Evolutionary conservation across 1,140 invertebrate species (phyloP).

Genomic region (Solenopsis fugax): DNA sequence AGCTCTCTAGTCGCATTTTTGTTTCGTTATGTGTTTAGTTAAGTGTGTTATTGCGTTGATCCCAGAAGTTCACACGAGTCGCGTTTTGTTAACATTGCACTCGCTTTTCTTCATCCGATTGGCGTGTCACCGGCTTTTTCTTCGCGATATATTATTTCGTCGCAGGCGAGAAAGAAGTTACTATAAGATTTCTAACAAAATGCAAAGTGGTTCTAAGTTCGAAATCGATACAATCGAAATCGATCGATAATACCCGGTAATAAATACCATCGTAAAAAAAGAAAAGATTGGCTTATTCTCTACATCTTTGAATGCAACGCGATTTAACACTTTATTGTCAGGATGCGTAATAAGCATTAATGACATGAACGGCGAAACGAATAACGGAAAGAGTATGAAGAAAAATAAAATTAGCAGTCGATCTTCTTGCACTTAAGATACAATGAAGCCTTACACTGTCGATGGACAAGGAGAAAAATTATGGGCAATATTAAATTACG

Average conservation of each 20-base stretch:
- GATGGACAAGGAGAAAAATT: constrained; percentile 53
- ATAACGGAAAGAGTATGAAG: constrained; percentile 32
- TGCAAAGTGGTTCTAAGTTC: constrained; percentile 45
- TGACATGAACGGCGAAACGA: constrained; percentile 36
- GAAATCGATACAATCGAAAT: not conserved
- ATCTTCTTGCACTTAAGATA: constrained; percentile 58
- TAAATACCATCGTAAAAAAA: constrained; percentile 16
- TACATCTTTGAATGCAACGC: constrained; percentile 41
- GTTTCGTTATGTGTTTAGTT: constrained; percentile 72
- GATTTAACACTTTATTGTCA: constrained; percentile 52
- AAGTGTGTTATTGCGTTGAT: constrained; percentile 80
- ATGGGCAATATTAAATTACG: constrained; percentile 58
- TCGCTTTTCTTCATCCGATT: constrained; percentile 54
- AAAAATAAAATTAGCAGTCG: constrained; percentile 50
- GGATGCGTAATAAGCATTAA: constrained; percentile 45
- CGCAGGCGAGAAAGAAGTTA: constrained; percentile 31
- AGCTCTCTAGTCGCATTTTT: constrained; percentile 78
- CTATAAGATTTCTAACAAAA: constrained; percentile 42
- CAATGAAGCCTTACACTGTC: constrained; percentile 48
- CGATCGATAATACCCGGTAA: constrained; percentile 13
- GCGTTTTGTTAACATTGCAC: constrained; percentile 72
- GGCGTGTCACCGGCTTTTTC: constrained; percentile 55
- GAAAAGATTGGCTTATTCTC: constrained; percentile 8
- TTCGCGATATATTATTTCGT: constrained; percentile 42
- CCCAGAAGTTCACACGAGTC: constrained; percentile 81